Evolutionary conservation across 2,797 vertebrate species (phyloP), one percentile per base, ranked within the genome.

Genomic region (Mormyrops attenuatus): DNA sequence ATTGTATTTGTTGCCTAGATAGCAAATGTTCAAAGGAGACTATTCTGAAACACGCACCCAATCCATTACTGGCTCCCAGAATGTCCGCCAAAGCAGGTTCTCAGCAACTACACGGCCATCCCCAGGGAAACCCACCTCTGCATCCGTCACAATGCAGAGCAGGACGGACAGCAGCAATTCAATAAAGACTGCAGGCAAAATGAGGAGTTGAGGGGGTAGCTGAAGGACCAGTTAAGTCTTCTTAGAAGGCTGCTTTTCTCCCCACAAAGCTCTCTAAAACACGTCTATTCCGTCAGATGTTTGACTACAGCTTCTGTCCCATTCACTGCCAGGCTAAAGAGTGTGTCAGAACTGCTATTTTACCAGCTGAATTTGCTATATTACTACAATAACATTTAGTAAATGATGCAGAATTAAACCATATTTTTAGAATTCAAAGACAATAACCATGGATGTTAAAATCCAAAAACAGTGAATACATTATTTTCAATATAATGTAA

Each of bases 181-280:
- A 82, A 82, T 82, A 82, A n/a, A 5, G 77, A 82, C 77, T 82
- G 20, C 20, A 82, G 77, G 41, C 77, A 82, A 82, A 82, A 82
- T 82, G 77, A 8, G 77, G 41, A 9, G 41, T 47, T 17, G 38
- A 82, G 41, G 47, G 20, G n/a, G 77, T 47, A 82, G 77, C 77
- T 22, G 77, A 47, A 82, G 41, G 73, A 15, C 17, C 77, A 82
- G 38, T 47, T 47, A 47, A n/a, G 41, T 8, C 17, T 47, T n/a
- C 38, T 82, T 44, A 47, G 77, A 82, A 82, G 77, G 38, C 77
- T 82, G 77, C 77, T 82, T 82, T 82, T 9, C 77, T 82, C 38
- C 20, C 77, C 77, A 44, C 77, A 82, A 82, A 82, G 77, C 41
- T n/a, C 8, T 47, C 38, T 82, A 47, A 82, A 20, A 82, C 77